Percentiles rank a stretch among this genome's conserved stretches.
These are phyloP conservation scores for Agapornis canus DNA, from an alignment of 2,797 vertebrate species.

Conservation along the genomic window DNA sequence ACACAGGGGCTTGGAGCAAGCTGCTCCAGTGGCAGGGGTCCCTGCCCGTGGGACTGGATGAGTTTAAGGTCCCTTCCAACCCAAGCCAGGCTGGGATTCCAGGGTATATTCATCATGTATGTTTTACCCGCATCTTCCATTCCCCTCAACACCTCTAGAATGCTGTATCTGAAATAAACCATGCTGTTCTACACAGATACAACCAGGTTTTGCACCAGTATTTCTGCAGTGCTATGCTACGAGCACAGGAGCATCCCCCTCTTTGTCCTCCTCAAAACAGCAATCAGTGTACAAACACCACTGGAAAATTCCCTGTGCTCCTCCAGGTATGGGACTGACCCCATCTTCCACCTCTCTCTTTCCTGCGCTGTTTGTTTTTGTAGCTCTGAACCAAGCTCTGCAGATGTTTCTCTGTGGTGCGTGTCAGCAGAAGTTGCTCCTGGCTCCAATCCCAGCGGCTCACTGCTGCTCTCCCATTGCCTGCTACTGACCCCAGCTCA, in stretches of 20 bases:
- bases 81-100: not conserved
- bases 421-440: not conserved
- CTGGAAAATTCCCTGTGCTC: not conserved
- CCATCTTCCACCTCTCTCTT: not conserved
- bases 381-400: not conserved
- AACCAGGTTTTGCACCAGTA: not conserved
- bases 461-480: not conserved
- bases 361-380: not conserved
- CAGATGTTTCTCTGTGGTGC: not conserved
- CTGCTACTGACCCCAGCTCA: not conserved
- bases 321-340: not conserved
- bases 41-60: not conserved
- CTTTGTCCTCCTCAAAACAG: not conserved
- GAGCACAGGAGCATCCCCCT: not conserved
- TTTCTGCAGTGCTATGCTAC: not conserved
- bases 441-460: not conserved
- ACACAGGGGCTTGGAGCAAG: no score
- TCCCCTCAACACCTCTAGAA: not conserved
- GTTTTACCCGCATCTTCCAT: not conserved
- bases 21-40: not conserved
- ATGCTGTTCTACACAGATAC: not conserved
- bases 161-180: not conserved
- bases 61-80: not conserved
- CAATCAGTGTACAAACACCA: not conserved
- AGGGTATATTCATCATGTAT: not conserved